Conservation (phyloP, 53 echinoderm and acorn worm species). For the Apostichopus leukothele region DNA sequence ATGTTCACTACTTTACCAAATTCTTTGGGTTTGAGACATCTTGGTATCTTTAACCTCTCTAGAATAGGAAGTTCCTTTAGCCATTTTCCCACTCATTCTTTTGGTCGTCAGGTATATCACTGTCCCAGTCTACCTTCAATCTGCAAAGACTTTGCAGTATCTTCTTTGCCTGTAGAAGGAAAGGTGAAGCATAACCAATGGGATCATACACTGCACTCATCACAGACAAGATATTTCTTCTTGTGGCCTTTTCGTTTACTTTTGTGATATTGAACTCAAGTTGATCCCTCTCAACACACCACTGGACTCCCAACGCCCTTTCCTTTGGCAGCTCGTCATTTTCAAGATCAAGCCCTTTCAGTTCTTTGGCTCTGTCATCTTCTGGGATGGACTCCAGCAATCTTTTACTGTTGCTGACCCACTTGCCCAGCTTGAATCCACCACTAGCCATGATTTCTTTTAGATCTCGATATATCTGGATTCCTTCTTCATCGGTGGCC, state of each 20-base stretch:
- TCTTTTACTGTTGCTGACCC: constrained; percentile 21
- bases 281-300: constrained; percentile 45
- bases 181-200: neutral
- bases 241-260: neutral
- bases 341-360: constrained; percentile 5
- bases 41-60: too few species aligned
- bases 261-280: constrained; percentile 34
- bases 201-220: neutral
- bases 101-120: neutral
- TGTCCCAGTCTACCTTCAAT: neutral
- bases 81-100: too few species aligned
- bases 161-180: neutral
- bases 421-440: constrained; percentile 38
- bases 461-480: neutral
- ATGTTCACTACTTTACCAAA: too few species aligned
- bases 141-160: neutral
- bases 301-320: constrained; percentile 50
- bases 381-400: constrained; percentile 24
- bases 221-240: neutral
- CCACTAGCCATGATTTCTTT: neutral
- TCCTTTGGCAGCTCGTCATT: constrained; percentile 36
- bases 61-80: too few species aligned
- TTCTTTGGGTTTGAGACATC: too few species aligned
- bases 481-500: neutral
- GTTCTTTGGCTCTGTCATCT: constrained; percentile 3